phyloP scores from a whole-genome alignment of 1,140 invertebrate genomes.

The Drosophila mayri region DNA sequence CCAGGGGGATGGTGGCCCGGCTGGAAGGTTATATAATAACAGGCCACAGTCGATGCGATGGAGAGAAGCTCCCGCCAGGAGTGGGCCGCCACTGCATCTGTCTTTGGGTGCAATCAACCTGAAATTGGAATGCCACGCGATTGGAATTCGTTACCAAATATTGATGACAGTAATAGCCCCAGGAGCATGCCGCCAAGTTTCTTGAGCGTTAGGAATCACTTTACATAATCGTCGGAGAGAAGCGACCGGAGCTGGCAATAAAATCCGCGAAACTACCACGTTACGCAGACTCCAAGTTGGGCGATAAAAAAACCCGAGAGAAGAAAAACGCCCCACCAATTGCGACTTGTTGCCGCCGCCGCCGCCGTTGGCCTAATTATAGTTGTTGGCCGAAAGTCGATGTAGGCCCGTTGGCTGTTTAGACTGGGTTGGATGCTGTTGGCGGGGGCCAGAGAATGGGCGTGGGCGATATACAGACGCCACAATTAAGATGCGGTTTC shows the following conservation, averaged over 20 bases:
- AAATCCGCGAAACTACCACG: slow-evolving; percentile 56
- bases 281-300: slow-evolving; percentile 57
- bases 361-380: slow-evolving; percentile 22
- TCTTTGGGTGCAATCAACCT: slow-evolving; percentile 51
- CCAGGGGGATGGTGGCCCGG: slow-evolving; percentile 42
- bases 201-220: slow-evolving; percentile 48
- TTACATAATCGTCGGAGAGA: slow-evolving; percentile 48
- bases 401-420: slow-evolving; percentile 8
- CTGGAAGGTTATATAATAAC: slow-evolving; percentile 71
- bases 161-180: slow-evolving; percentile 62
- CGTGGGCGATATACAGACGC: slow-evolving; percentile 34
- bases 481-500: slow-evolving; percentile 63
- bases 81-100: slow-evolving; percentile 46
- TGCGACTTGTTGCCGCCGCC: slow-evolving; percentile 25
- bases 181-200: slow-evolving; percentile 25
- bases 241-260: slow-evolving; percentile 39
- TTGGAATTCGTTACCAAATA: slow-evolving; percentile 80
- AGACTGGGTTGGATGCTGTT: slow-evolving; percentile 22
- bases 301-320: background rate
- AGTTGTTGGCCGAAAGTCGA: slow-evolving; percentile 30
- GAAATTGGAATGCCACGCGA: slow-evolving; percentile 64
- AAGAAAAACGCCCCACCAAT: slow-evolving; percentile 13
- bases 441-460: slow-evolving; percentile 41
- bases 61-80: slow-evolving; percentile 27
- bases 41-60: slow-evolving; percentile 14